phyloP scores from a whole-genome alignment of 2,113 vertebrate species.

The Tautogolabrus adspersus region DNA sequence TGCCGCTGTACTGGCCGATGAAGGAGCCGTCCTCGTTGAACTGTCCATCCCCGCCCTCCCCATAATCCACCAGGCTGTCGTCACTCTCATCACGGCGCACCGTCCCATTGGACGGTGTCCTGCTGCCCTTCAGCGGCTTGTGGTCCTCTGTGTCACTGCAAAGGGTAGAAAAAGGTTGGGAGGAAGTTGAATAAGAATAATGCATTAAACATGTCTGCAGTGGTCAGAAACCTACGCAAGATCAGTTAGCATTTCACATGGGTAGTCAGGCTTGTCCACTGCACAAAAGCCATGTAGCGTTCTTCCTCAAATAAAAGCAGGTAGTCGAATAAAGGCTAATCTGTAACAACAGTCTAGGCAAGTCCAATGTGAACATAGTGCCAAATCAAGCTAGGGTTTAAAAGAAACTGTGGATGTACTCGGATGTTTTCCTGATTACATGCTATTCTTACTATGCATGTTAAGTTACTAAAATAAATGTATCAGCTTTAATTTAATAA shows the following conservation, averaged over 20 bases:
- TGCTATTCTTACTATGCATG: too few species aligned
- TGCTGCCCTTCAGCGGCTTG: constrained; percentile 96
- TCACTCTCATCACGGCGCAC: constrained; percentile 97
- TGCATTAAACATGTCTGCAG: constrained; percentile 7
- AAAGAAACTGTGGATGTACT: too few species aligned
- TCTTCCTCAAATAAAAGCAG: not conserved
- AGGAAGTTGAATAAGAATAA: not conserved
- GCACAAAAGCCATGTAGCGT: constrained; percentile 40
- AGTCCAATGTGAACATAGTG: too few species aligned
- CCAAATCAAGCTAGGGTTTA: too few species aligned
- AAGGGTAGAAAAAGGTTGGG: not conserved
- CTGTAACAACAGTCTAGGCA: not conserved
- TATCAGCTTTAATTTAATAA: too few species aligned
- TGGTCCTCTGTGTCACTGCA: constrained; percentile 95
- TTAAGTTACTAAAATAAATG: too few species aligned
- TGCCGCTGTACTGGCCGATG: constrained; percentile 98
- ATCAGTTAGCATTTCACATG: too few species aligned
- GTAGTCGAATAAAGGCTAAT: not conserved
- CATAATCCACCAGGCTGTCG: constrained; percentile 98
- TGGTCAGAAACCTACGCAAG: constrained; percentile 45
- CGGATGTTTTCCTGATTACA: too few species aligned
- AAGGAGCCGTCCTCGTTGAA: constrained; percentile 99
- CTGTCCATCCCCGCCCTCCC: constrained; percentile 97
- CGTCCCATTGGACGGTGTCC: constrained; percentile 96
- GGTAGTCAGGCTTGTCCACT: constrained; percentile 60